Evolutionary conservation across 2,888 invertebrate species (phyloP).

Genomic region (Drosophila infuscata): DNA sequence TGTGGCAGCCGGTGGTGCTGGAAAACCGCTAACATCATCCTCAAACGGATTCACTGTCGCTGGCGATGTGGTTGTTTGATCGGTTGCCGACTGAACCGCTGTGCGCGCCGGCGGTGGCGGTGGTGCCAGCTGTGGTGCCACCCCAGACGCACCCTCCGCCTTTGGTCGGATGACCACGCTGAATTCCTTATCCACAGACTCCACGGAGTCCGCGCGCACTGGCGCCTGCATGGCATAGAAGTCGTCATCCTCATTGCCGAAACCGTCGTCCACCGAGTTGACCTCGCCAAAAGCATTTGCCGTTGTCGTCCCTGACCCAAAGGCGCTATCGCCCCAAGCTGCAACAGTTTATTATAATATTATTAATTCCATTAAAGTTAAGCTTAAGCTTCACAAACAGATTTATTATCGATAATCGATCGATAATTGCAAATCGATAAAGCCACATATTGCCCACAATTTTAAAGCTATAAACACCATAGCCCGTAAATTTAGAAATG

Average conservation of each 20-base stretch:
- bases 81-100: background rate
- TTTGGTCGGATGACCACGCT: conserved; percentile 90
- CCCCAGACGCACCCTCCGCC: conserved; percentile 85
- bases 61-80: conserved; percentile 73
- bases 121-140: conserved; percentile 91
- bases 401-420: background rate
- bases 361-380: background rate
- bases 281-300: conserved; percentile 82
- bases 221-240: conserved; percentile 93
- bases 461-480: background rate
- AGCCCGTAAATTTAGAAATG: no score
- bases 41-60: conserved; percentile 88
- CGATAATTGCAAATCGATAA: background rate
- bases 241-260: conserved; percentile 91
- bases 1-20: conserved; percentile 69
- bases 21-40: conserved; percentile 79
- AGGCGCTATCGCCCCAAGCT: conserved; percentile 85
- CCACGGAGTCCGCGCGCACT: conserved; percentile 88
- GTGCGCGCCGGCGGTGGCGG: conserved; percentile 85
- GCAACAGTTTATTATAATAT: conserved; percentile 9
- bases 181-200: conserved; percentile 91
- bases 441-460: background rate
- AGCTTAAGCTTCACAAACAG: background rate
- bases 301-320: conserved; percentile 79
- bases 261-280: conserved; percentile 85